Base-by-base conservation (phyloP, 2,888 invertebrate genomes). In the Parnassius apollo region DNA sequence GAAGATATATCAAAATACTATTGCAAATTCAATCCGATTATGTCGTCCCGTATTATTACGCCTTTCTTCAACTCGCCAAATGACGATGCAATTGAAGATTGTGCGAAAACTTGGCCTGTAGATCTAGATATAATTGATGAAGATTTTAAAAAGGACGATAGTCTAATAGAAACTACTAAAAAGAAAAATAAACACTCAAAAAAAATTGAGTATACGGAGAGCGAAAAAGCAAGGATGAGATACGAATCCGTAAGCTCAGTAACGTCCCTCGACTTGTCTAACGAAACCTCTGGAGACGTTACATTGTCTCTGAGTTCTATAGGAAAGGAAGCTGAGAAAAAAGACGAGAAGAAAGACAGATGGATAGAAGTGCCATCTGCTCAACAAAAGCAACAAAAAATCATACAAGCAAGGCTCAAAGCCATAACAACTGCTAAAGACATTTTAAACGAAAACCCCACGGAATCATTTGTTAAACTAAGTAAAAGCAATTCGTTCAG, bases 1-100 rank as follows among this genome's bases (percentile, higher is more conserved):
- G 89, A 93, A 53, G 94, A 95, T 52, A 88, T 97, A 18, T 94
- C 94, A 2, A 85, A 88, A 4, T 95, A 94, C 80, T 96, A 97
- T 75, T 92, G 93, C 64, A 86, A 93, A 65, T 91, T 93, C 76
- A 93, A 94, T 76, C 85, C 93, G 49, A 83, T 91, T 68, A 87
- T 95, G 93, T 84, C 93, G 3, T 94, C 93, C 42, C 87, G 95
- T 56, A 85, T 94, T 2, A 94, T 95, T n/a, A 95, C 95, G 0
- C 95, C 96, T 0, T 94, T 94, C 75, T 93, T 89, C 22, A 93
- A 93, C 54, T 94, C 94, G 0, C 93, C 94, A 0, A 82, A 80
- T 3, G 95, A 95, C 75, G 94, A 94, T 65, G 75, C 78, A 1
- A 86, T 94, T 45, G 77, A 87, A 46, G 86, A 88, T 56, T 85